A percentile compares a stretch with the other conserved stretches of the same genome.
Conservation (phyloP, 2,888 invertebrate species). For the Meloe dianella region DNA sequence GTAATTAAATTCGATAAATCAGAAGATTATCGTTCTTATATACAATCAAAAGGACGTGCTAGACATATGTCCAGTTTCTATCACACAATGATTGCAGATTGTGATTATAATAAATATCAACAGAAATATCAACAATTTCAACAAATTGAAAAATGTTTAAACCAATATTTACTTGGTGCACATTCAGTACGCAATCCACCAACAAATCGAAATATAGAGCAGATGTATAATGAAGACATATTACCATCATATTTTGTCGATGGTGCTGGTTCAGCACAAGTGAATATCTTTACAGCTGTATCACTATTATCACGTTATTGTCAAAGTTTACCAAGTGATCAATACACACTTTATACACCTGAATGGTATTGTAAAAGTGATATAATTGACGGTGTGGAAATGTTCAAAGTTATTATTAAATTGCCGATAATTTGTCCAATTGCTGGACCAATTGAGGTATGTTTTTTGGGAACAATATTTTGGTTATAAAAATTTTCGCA, state of each 20-base stretch:
- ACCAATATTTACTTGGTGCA: slow-evolving; percentile 64
- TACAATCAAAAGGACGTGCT: slow-evolving; percentile 91
- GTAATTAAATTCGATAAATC: slow-evolving; percentile 78
- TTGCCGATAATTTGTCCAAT: slow-evolving; percentile 82
- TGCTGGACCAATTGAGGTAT: slow-evolving; percentile 72
- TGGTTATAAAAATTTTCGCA: too few species aligned
- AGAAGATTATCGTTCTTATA: slow-evolving; percentile 77
- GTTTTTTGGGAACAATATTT: too few species aligned
- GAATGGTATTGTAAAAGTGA: slow-evolving; percentile 57
- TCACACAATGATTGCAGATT: slow-evolving; percentile 62
- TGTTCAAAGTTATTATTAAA: slow-evolving; percentile 63
- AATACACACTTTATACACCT: slow-evolving; percentile 67
- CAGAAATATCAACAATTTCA: slow-evolving; percentile 56
- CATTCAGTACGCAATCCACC: slow-evolving; percentile 64
- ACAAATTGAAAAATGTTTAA: slow-evolving; percentile 64
- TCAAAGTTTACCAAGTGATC: slow-evolving; percentile 75
- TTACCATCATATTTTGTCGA: slow-evolving; percentile 62
- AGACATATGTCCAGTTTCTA: slow-evolving; percentile 69
- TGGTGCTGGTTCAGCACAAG: slow-evolving; percentile 58
- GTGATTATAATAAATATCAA: slow-evolving; percentile 47
- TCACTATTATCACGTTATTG: slow-evolving; percentile 82
- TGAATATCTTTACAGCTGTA: slow-evolving; percentile 68
- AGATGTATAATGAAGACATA: slow-evolving; percentile 63
- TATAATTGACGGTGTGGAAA: not conserved
- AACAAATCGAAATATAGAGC: slow-evolving; percentile 61